These are phyloP conservation scores for Holothuria scabra DNA, from an alignment of 53 echinoderm and acorn worm genomes.

Conservation along the genomic window DNA sequence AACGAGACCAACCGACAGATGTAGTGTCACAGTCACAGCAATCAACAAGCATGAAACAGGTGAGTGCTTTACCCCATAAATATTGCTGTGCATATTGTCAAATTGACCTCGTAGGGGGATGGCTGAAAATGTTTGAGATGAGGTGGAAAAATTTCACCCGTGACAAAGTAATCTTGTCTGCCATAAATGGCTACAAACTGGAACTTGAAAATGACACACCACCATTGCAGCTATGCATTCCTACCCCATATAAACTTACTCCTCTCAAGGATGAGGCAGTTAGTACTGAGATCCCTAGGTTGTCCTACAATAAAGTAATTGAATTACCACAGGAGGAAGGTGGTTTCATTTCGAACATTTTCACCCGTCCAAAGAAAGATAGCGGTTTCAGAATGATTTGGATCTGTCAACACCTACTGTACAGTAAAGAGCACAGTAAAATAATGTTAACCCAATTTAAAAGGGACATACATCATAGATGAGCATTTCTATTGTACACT, in stretches of 20 bases:
- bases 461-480: too few relatives aligned
- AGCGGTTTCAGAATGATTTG: conserved; percentile 50
- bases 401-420: conserved; percentile 42
- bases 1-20: neutral
- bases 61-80: neutral
- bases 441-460: too few relatives aligned
- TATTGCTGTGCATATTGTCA: neutral
- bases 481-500: too few relatives aligned
- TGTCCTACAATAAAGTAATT: conserved; percentile 23
- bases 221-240: conserved; percentile 10
- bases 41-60: conserved; percentile 21
- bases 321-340: conserved; percentile 9
- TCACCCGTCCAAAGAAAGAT: conserved; percentile 51
- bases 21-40: neutral
- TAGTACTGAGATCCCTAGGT: neutral
- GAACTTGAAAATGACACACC: conserved; percentile 38
- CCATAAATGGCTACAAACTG: conserved; percentile 35
- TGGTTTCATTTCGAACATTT: conserved; percentile 39
- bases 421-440: too few relatives aligned
- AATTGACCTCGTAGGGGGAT: conserved; percentile 20
- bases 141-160: conserved; percentile 25
- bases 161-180: conserved; percentile 33
- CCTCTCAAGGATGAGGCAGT: neutral
- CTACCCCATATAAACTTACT: conserved; percentile 21
- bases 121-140: conserved; percentile 25